These are phyloP conservation scores for Macquaria ambigua DNA, from an alignment of 2,113 vertebrate species.

Conservation along the genomic window DNA sequence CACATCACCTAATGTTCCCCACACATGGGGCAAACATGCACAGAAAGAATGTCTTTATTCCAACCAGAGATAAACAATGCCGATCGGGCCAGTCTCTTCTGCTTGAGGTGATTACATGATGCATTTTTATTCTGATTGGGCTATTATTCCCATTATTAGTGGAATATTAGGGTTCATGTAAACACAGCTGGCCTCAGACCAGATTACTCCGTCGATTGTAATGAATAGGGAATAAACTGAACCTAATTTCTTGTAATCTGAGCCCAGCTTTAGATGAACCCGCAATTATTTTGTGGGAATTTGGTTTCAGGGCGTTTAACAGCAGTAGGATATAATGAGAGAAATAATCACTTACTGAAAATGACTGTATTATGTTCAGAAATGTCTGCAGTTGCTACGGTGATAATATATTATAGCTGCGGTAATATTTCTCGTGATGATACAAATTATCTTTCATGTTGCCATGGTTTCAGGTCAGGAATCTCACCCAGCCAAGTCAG, in stretches of 20 bases:
- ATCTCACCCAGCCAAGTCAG: slow-evolving; percentile 88
- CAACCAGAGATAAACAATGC: no score
- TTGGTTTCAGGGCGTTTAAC: neutral
- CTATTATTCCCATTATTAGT: no score
- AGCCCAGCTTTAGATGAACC: neutral
- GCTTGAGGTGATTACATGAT: no score
- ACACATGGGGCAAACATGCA: no score
- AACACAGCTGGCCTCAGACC: no score
- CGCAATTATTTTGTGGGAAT: neutral
- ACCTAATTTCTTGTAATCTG: neutral
- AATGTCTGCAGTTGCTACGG: neutral
- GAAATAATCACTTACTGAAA: neutral
- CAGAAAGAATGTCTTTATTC: no score
- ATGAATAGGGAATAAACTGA: neutral
- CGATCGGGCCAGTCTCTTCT: no score
- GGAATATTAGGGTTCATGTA: no score
- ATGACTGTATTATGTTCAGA: neutral
- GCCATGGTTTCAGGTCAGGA: slow-evolving; percentile 87
- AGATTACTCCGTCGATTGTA: neutral
- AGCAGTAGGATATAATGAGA: neutral
- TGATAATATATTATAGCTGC: neutral
- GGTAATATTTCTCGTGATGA: neutral
- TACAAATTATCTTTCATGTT: neutral
- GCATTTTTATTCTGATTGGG: no score
- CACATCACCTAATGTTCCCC: no score